Percentiles rank a stretch among this genome's conserved stretches.
phyloP scores from a whole-genome alignment of 2,888 invertebrate species.

The Drosophila melanocephala region DNA sequence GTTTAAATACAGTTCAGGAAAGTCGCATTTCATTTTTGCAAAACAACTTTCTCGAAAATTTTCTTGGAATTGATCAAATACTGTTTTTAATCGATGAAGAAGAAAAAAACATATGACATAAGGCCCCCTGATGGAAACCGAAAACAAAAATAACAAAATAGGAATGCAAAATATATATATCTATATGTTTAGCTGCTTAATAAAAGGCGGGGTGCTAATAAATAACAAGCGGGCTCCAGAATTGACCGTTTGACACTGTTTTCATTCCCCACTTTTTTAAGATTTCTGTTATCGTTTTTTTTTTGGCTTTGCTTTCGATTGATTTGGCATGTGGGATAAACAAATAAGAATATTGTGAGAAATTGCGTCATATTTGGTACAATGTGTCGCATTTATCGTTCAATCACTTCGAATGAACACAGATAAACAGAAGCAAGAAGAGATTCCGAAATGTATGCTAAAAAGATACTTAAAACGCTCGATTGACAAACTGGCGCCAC shows the following conservation, averaged over 20 bases:
- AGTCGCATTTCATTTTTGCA: not conserved
- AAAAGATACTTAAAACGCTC: constrained; percentile 11
- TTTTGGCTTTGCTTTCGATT: constrained; percentile 30
- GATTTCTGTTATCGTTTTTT: not conserved
- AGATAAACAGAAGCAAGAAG: not conserved
- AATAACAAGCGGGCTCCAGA: constrained; percentile 5
- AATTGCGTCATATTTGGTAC: constrained; percentile 68
- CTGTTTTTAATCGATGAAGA: constrained; percentile 2
- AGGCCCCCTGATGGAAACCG: not conserved
- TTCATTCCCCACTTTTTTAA: not conserved
- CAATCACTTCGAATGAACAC: constrained; percentile 47
- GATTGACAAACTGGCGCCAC: constrained; percentile 43
- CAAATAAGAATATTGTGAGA: constrained; percentile 41
- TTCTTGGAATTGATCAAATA: constrained; percentile 10
- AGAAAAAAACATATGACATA: not conserved
- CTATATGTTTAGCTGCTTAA: not conserved
- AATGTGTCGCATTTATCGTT: constrained; percentile 66
- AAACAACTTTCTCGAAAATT: not conserved
- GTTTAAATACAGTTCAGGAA: not conserved
- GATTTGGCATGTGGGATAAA: constrained; percentile 39
- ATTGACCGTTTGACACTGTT: constrained; percentile 12
- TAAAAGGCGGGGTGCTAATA: not conserved
- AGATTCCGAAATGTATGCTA: constrained; percentile 14
- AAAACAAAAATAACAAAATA: constrained; percentile 1
- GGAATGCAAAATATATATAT: not conserved